Evolutionary conservation across 2,113 vertebrate genomes (phyloP).

Genomic region (Lipotes vexillifer): DNA sequence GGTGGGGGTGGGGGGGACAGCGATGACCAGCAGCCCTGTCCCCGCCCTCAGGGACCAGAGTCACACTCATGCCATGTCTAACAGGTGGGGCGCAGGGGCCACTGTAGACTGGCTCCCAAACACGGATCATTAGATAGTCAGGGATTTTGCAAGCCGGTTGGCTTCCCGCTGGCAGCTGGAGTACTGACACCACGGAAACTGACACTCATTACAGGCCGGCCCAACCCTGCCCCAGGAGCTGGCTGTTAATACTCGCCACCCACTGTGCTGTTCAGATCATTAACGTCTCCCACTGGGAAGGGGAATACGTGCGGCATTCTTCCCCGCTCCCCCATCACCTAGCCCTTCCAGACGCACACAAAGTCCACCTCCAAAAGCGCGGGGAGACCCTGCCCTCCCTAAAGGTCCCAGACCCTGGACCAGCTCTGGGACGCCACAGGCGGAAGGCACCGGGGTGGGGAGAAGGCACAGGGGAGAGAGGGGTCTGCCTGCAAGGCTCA

Average conservation of each 20-base stretch:
- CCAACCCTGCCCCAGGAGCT: neutral
- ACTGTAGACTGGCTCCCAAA: neutral
- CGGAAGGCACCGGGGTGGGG: neutral
- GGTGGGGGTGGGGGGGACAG: neutral
- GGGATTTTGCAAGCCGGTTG: neutral
- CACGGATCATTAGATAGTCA: too few relatives aligned
- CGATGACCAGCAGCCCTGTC: neutral
- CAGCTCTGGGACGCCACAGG: neutral
- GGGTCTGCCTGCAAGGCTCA: neutral
- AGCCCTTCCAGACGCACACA: neutral
- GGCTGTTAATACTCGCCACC: neutral
- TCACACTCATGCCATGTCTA: neutral
- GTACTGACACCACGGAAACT: fast-evolving
- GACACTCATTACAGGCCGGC: neutral
- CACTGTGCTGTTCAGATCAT: neutral
- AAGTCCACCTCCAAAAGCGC: neutral
- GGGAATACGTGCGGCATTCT: fast-evolving
- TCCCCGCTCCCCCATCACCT: neutral
- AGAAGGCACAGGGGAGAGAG: neutral
- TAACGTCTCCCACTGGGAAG: neutral
- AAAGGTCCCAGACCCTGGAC: neutral
- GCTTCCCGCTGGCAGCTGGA: neutral
- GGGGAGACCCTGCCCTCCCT: neutral
- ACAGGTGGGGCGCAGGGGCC: too few relatives aligned
- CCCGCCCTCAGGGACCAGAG: neutral